A percentile compares a stretch with the other conserved stretches of the same genome.
Evolutionary conservation across 2,888 invertebrate species (phyloP).

Genomic region (Notodonta ziczac): DNA sequence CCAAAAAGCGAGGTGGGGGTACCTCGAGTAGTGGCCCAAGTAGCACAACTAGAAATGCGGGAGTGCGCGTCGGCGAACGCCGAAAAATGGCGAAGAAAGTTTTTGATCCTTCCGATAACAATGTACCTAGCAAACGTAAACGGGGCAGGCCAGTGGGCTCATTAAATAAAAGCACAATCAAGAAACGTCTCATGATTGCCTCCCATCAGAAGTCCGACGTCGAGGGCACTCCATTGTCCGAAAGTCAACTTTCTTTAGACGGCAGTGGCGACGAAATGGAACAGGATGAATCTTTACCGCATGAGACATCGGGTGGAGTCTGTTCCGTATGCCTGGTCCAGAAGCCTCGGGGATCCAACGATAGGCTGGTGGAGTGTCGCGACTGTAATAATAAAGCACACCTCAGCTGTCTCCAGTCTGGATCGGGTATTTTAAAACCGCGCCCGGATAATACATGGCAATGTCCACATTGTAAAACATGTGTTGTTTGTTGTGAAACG

Average conservation of each 20-base stretch:
- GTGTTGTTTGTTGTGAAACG: constrained; percentile 91
- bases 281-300: constrained; percentile 66
- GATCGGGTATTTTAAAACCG: constrained; percentile 87
- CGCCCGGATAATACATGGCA: constrained; percentile 91
- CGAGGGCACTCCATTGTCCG: constrained; percentile 68
- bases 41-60: constrained; percentile 62
- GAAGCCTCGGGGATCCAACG: constrained; percentile 84
- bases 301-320: constrained; percentile 83
- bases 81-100: constrained; percentile 92
- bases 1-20: constrained; percentile 68
- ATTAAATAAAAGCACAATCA: constrained; percentile 85
- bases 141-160: constrained; percentile 87
- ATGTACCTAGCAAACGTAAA: constrained; percentile 88
- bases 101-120: constrained; percentile 93
- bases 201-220: constrained; percentile 57
- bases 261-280: constrained; percentile 78
- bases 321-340: constrained; percentile 86
- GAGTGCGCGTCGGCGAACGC: constrained; percentile 84
- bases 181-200: constrained; percentile 73
- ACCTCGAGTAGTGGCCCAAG: constrained; percentile 56
- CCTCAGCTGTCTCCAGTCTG: constrained; percentile 87
- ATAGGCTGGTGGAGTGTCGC: constrained; percentile 87
- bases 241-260: constrained; percentile 71
- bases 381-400: constrained; percentile 91
- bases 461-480: constrained; percentile 95